Conservation (phyloP, 2,888 invertebrate species). For the Epinotia demarniana region DNA sequence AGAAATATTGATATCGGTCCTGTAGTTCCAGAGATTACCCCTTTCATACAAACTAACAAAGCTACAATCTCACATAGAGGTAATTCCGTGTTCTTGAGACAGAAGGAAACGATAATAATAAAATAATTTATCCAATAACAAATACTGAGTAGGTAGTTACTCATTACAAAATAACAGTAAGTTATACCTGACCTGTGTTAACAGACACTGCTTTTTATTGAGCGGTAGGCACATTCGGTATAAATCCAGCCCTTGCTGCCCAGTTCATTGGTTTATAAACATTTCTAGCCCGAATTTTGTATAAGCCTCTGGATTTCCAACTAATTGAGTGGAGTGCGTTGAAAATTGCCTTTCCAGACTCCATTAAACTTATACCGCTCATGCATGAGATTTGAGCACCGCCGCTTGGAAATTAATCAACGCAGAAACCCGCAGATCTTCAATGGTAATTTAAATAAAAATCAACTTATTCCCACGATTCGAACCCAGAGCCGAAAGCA, state of each 20-base stretch:
- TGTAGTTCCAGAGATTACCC: no score
- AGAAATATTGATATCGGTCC: no score
- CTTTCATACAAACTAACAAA: no score
- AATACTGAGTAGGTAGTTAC: no score
- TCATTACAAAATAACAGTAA: no score
- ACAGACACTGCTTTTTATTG: no score
- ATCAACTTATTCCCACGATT: conserved; percentile 46
- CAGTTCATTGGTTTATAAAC: conserved; percentile 9
- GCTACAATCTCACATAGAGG: no score
- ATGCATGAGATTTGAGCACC: conserved; percentile 39
- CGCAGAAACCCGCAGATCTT: conserved; percentile 34
- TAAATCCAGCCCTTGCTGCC: not conserved
- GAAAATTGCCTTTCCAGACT: conserved; percentile 41
- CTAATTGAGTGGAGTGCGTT: conserved; percentile 32
- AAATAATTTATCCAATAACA: no score
- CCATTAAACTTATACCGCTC: conserved; percentile 38
- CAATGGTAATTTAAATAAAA: conserved; percentile 45
- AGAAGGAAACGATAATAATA: no score
- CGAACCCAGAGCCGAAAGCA: conserved; percentile 53
- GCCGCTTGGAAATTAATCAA: conserved; percentile 38
- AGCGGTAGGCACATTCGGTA: no score
- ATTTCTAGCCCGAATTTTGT: conserved; percentile 2
- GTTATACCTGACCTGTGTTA: no score
- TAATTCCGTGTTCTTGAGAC: no score
- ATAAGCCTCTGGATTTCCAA: conserved; percentile 20